phyloP scores from a whole-genome alignment of 2,113 vertebrate species.

The Malurus melanocephalus region DNA sequence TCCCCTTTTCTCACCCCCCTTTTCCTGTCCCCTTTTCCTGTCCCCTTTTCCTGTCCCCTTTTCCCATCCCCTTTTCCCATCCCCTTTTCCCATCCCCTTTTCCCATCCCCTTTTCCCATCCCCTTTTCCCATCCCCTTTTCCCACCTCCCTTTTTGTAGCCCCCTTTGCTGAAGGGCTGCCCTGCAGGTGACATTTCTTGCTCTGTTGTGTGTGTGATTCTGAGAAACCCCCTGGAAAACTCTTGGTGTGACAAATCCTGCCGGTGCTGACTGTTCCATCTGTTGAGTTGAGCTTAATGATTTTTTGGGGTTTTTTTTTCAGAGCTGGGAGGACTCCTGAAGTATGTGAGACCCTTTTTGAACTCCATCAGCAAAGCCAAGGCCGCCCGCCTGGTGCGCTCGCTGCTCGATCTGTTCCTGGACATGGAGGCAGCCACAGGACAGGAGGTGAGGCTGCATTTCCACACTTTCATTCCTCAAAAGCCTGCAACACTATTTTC shows the following conservation, averaged over 20 bases:
- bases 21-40: no score
- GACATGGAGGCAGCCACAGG: conserved; percentile 98
- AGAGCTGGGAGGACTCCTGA: conserved; percentile 97
- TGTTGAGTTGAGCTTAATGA: neutral
- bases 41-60: no score
- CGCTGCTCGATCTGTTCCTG: conserved; percentile 93
- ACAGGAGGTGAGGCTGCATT: conserved; percentile 84
- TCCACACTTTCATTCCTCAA: neutral
- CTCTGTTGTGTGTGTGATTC: neutral
- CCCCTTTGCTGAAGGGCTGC: neutral
- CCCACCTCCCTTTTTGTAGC: neutral
- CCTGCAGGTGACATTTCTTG: neutral
- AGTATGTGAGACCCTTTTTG: conserved; percentile 95
- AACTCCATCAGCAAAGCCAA: conserved; percentile 95
- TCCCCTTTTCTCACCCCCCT: no score
- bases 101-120: no score
- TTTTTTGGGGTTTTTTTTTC: neutral
- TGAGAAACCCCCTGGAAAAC: neutral
- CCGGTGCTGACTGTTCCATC: neutral
- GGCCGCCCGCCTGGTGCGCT: conserved; percentile 92
- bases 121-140: no score
- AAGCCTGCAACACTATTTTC: neutral
- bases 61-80: no score
- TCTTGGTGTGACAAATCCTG: neutral
- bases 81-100: no score